Evolutionary conservation across 2,888 invertebrate genomes (phyloP).

Genomic region (Siphlonurus alternatus): DNA sequence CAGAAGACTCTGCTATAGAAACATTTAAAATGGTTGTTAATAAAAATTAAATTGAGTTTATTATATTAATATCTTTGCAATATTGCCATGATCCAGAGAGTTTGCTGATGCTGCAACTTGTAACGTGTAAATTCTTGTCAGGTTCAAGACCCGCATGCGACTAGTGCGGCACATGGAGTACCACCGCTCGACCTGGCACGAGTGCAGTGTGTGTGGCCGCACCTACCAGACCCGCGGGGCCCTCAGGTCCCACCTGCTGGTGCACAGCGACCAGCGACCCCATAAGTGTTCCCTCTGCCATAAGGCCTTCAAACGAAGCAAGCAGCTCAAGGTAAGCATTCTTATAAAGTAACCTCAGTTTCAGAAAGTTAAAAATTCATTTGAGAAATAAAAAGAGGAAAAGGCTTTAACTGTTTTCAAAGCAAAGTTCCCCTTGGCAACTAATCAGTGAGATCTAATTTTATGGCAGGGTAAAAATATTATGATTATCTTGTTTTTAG

Average conservation of each 20-base stretch:
- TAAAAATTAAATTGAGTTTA: too few relatives aligned
- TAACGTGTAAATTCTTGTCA: constrained; percentile 23
- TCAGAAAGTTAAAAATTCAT: not conserved
- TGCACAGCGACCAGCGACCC: constrained; percentile 49
- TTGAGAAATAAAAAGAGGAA: too few relatives aligned
- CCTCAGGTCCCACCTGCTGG: constrained; percentile 48
- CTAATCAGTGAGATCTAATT: too few relatives aligned
- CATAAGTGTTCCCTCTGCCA: constrained; percentile 49
- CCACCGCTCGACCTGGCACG: constrained; percentile 37
- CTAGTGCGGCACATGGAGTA: constrained; percentile 44
- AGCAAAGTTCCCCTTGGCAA: too few relatives aligned
- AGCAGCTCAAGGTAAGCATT: constrained; percentile 44
- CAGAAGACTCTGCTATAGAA: too few relatives aligned
- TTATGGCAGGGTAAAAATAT: too few relatives aligned
- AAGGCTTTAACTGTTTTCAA: too few relatives aligned
- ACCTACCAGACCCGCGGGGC: constrained; percentile 52
- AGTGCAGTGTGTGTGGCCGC: constrained; percentile 48
- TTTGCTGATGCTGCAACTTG: too few relatives aligned
- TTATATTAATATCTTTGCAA: too few relatives aligned
- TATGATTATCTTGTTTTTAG: too few relatives aligned
- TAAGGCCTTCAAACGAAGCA: constrained; percentile 55
- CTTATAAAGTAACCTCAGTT: not conserved
- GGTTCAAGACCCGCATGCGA: constrained; percentile 47
- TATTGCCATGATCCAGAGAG: too few relatives aligned
- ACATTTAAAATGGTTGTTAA: too few relatives aligned